A percentile compares a stretch with the other conserved stretches of the same genome.
phyloP scores from a whole-genome alignment of 1,140 invertebrate species.

The Mylabris phalerata region DNA sequence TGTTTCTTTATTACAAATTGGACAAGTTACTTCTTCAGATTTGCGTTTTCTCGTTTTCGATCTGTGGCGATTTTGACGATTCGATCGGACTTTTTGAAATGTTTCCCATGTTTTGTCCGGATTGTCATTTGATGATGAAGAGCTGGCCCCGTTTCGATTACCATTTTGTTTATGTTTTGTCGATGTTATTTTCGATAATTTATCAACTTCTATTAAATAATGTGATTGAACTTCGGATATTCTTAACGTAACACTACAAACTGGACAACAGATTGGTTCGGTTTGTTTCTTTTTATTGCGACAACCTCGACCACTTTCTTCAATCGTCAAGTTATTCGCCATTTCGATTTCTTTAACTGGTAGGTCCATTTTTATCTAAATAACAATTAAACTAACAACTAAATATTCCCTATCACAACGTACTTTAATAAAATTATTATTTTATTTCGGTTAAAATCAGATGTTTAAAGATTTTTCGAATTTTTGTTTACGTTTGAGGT shows the following conservation, averaged over 20 bases:
- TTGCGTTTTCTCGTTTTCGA: slow-evolving; percentile 50
- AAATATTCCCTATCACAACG: neutral
- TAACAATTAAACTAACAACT: neutral
- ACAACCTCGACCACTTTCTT: slow-evolving; percentile 40
- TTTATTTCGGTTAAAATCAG: neutral
- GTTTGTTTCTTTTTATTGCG: slow-evolving; percentile 41
- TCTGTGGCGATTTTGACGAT: slow-evolving; percentile 54
- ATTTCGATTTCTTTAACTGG: slow-evolving; percentile 7
- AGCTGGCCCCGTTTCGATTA: slow-evolving; percentile 41
- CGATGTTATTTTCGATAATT: slow-evolving; percentile 54
- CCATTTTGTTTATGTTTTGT: slow-evolving; percentile 33
- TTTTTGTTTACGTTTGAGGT: neutral
- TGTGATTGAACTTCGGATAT: slow-evolving; percentile 68
- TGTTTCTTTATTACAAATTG: slow-evolving; percentile 65
- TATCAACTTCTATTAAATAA: slow-evolving; percentile 67
- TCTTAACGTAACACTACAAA: slow-evolving; percentile 69
- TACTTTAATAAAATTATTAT: neutral
- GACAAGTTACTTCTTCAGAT: slow-evolving; percentile 57
- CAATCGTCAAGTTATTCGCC: slow-evolving; percentile 19
- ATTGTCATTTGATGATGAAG: slow-evolving; percentile 46
- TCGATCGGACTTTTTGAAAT: slow-evolving; percentile 66
- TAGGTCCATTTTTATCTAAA: slow-evolving; percentile 7
- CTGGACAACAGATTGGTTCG: slow-evolving; percentile 67
- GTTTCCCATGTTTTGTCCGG: slow-evolving; percentile 69
- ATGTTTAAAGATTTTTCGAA: slow-evolving; percentile 8